Evolutionary conservation across 2,888 invertebrate genomes (phyloP), one percentile per base, ranked within the genome.

Genomic region (Eumacrocentrus americanus): DNA sequence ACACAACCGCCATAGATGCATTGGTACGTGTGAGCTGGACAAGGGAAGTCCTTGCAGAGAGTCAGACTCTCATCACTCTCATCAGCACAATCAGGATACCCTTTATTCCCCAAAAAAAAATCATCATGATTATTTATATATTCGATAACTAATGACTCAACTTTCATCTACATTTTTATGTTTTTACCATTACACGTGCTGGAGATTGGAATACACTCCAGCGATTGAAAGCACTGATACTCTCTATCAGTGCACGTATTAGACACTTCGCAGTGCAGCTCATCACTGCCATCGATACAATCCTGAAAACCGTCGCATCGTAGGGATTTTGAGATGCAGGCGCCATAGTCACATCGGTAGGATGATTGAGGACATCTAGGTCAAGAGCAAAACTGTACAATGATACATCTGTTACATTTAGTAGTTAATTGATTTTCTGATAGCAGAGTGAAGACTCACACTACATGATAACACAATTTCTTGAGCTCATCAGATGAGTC

Each of bases 401-500:
- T n/a, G n/a, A n/a, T n/a, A 50, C n/a, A 25, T 6, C 12, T 47
- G 18, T 58, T 18, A 34, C n/a, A 12, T 9, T 40, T 20, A 14
- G 7, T 35, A 5, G 3, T 37, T 29, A n/a, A 37, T 23, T 12
- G 2, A 11, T 18, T 18, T 40, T 18, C 1, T 20, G 4, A 7
- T 7, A 40, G 23, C 1, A 7, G 5, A 25, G 2, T 23, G n/a
- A 23, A 55, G 40, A 62, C 71, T 67, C 63, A 75, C 75, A 69
- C 57, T 5, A 73, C 44, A 34, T 70, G 73, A 58, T 68, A 69
- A 40, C 75, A 75, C 9, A 76, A 58, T 55, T 70, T 70, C 37
- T 52, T 59, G 7, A 83, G 82, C 78, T 89, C 89, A 77, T 90
- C 89, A 11, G 86, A 86, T 11, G 82, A 82, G 79, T 89, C 89